These are phyloP conservation scores for Corynorhinus townsendii DNA, from an alignment of 2,113 vertebrate species.

Conservation along the genomic window DNA sequence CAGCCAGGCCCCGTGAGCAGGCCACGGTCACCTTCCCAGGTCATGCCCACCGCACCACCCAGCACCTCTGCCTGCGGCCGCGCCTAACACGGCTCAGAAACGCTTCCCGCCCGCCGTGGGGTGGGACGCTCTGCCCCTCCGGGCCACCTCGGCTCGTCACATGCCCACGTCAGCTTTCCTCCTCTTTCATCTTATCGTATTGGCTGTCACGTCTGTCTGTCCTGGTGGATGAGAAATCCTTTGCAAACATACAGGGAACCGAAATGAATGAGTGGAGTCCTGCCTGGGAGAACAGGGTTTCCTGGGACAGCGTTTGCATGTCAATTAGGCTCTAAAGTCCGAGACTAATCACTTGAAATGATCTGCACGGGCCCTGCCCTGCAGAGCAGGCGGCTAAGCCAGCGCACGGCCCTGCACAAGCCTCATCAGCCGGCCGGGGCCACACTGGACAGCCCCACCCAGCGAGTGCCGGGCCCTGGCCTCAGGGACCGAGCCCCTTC, in stretches of 20 bases:
- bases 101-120: too few relatives aligned
- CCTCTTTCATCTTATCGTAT: fast-evolving
- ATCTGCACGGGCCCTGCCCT: neutral
- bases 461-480: neutral
- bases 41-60: too few relatives aligned
- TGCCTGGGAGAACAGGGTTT: neutral
- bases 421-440: too few relatives aligned
- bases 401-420: neutral
- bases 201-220: fast-evolving
- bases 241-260: neutral
- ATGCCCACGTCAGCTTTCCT: neutral
- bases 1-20: fast-evolving
- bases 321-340: neutral
- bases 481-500: neutral
- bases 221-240: neutral
- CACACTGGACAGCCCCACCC: neutral
- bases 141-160: neutral
- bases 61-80: fast-evolving
- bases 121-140: fast-evolving
- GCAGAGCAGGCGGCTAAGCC: neutral
- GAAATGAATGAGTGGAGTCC: fast-evolving
- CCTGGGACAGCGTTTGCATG: fast-evolving
- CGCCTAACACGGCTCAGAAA: too few relatives aligned
- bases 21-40: neutral
- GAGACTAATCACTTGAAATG: too few relatives aligned